Base-by-base conservation (phyloP, 2,888 invertebrate species). In the Cremastinae sp. region DNA sequence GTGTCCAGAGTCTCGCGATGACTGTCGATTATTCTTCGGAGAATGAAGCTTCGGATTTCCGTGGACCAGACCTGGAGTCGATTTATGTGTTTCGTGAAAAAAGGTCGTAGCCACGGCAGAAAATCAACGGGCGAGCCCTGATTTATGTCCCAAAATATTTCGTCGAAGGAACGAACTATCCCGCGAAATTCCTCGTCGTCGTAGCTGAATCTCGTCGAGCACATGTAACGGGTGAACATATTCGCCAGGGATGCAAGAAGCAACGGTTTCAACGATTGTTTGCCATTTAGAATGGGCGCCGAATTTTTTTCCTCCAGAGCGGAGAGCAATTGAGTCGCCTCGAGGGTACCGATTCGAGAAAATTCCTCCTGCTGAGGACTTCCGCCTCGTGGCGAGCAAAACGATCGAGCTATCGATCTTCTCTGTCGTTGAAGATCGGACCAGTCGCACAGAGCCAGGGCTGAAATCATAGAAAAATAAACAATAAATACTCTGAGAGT, bases 121-220 rank as follows among this genome's bases (percentile, higher is more conserved):
- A 97, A 97, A 84, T 97, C 97, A 0, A 96, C 93, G 0, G 96
- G 95, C 87, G 96, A 96, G 0, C 96, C 96, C 83, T 96, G 96
- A 88, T 97, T 97, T 78, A 97, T 96, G 86, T 97, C 96, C 94
- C 95, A 96, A 90, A 97, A 97, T 61, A 97, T 96, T 82, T 95
- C 94, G 83, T 97, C 97, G 87, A 96, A 97, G 71, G 92, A 92
- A 20, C 93, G 90, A 0, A 96, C 95, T 4, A 94, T 91, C 70
- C 91, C 91, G 56, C 91, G 90, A 90, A 96, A 97, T 14, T 93
- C 93, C 0, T 83, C 70, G 80, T 96, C 95, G 10, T 93, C 91
- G 68, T 94, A 93, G 45, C 93, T 92, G 83, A 96, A 96, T 1
- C 94, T 91, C 0, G 93, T 92, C n/a, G 94, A 95, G 90, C 96